These are phyloP conservation scores for Phenganax subtilis DNA, from an alignment of 92 coral and sea anemone genomes.

Conservation along the genomic window DNA sequence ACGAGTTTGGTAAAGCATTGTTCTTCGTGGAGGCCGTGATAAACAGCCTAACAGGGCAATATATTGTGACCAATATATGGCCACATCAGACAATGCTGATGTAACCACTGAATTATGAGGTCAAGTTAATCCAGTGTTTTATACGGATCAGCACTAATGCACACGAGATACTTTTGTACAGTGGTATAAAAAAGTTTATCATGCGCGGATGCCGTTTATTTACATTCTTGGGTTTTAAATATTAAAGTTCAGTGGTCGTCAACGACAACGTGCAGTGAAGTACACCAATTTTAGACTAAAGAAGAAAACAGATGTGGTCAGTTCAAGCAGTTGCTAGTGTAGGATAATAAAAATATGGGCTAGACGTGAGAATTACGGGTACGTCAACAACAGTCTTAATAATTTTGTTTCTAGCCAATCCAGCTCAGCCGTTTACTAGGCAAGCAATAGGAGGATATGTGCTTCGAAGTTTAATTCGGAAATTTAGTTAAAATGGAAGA, in stretches of 20 bases:
- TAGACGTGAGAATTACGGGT: not conserved
- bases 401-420: not conserved
- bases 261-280: constrained; percentile 16
- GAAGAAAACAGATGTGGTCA: not conserved
- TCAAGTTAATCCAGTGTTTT: not conserved
- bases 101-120: too few species aligned
- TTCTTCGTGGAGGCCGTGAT: too few species aligned
- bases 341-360: not conserved
- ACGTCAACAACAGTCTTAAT: not conserved
- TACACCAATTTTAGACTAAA: not conserved
- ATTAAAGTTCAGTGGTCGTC: constrained; percentile 14
- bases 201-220: constrained; percentile 15
- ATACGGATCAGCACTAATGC: not conserved
- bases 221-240: constrained; percentile 32
- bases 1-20: too few species aligned
- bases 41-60: too few species aligned
- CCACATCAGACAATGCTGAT: too few species aligned
- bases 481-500: constrained; percentile 14
- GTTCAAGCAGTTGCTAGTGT: not conserved
- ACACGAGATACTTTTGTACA: not conserved
- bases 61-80: too few species aligned
- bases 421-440: not conserved
- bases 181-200: not conserved
- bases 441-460: not conserved
- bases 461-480: not conserved